A percentile compares a stretch with the other conserved stretches of the same genome.
phyloP scores from a whole-genome alignment of 2,888 invertebrate species.

The Hyalella azteca region DNA sequence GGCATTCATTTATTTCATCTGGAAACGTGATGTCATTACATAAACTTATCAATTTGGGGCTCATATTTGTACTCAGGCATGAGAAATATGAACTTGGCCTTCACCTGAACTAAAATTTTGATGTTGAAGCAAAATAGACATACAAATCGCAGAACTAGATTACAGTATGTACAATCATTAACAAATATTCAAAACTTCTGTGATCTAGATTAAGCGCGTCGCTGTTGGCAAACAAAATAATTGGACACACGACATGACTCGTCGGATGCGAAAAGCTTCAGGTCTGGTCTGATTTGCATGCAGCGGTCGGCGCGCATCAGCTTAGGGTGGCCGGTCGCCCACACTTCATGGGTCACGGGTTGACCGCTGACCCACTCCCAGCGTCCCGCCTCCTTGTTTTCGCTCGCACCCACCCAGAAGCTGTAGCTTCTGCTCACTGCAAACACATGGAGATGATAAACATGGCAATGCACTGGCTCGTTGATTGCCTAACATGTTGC shows the following conservation, averaged over 20 bases:
- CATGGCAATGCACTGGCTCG: too few relatives aligned
- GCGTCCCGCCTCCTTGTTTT: slow-evolving; percentile 31
- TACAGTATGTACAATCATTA: background rate
- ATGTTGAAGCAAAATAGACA: background rate
- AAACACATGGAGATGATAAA: background rate
- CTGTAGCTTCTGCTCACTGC: slow-evolving; percentile 47
- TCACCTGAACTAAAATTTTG: background rate
- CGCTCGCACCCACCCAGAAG: slow-evolving; percentile 50
- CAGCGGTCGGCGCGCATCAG: slow-evolving; percentile 37
- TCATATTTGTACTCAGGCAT: background rate
- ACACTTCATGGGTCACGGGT: slow-evolving; percentile 37
- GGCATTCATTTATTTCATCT: too few relatives aligned
- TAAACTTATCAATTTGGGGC: too few relatives aligned
- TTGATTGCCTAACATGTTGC: too few relatives aligned
- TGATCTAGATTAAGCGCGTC: background rate
- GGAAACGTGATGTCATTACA: too few relatives aligned
- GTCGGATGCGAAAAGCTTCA: slow-evolving; percentile 15
- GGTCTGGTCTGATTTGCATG: slow-evolving; percentile 39
- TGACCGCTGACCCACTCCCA: slow-evolving; percentile 49
- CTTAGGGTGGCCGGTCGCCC: slow-evolving; percentile 36
- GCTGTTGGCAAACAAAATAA: slow-evolving; percentile 41
- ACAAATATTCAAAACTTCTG: background rate
- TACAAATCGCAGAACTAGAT: background rate
- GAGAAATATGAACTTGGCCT: background rate
- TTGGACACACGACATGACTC: slow-evolving; percentile 34